Evolutionary conservation across 2,888 invertebrate genomes (phyloP).

Genomic region (Rhynchonema sp.): DNA sequence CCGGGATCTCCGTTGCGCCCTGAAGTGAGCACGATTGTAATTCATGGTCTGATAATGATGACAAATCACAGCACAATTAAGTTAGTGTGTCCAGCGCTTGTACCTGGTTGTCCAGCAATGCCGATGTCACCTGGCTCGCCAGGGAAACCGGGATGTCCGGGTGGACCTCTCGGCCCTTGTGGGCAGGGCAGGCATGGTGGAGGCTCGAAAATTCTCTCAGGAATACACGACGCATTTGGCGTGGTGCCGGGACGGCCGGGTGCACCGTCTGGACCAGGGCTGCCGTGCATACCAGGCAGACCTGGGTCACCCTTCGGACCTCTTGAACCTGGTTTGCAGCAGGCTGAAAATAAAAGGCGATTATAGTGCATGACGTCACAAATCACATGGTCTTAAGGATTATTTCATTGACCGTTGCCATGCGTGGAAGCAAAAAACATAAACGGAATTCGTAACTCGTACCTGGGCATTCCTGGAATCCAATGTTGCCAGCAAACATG

Average conservation of each 20-base stretch:
- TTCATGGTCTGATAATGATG: neutral
- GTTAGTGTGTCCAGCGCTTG: neutral
- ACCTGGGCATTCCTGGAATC: conserved; percentile 27
- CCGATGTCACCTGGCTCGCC: conserved; percentile 23
- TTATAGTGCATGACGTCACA: too few relatives aligned
- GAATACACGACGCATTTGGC: conserved; percentile 27
- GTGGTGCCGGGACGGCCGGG: conserved; percentile 26
- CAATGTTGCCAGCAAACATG: conserved; percentile 18
- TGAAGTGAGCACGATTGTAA: neutral
- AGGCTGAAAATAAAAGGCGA: conserved; percentile 16
- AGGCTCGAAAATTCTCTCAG: conserved; percentile 26
- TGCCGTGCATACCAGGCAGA: conserved; percentile 19
- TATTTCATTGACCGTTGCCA: too few relatives aligned
- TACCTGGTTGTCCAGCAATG: conserved; percentile 16
- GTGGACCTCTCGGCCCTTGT: conserved; percentile 15
- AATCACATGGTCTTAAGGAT: too few relatives aligned
- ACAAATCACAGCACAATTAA: neutral
- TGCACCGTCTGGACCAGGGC: conserved; percentile 23
- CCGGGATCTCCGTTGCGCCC: conserved; percentile 1
- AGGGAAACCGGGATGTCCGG: conserved; percentile 16
- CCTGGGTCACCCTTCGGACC: conserved; percentile 19
- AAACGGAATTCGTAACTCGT: too few relatives aligned
- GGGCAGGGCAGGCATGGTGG: conserved; percentile 28
- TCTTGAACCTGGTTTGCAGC: conserved; percentile 23
- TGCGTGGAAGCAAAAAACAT: too few relatives aligned